Evolutionary conservation across 2,113 vertebrate genomes (phyloP).

Genomic region (Beaufortia kweichowensis): DNA sequence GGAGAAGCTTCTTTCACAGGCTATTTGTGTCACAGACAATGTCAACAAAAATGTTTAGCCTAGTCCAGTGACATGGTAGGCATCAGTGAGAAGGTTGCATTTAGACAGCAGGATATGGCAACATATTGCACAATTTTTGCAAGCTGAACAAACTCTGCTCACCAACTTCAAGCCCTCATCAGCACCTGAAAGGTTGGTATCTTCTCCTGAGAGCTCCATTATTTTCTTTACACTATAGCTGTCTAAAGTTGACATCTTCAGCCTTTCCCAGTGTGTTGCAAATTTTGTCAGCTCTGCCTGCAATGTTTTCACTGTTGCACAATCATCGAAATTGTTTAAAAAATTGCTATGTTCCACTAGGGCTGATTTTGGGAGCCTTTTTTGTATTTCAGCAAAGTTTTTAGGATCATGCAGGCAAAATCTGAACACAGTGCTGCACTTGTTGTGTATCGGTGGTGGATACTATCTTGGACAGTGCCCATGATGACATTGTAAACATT

Average conservation of each 20-base stretch:
- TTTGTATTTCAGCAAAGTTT: neutral
- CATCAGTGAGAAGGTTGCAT: neutral
- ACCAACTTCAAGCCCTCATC: neutral
- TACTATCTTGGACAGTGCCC: neutral
- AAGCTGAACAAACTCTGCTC: slow-evolving; percentile 1
- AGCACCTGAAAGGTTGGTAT: neutral
- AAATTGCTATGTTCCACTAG: neutral
- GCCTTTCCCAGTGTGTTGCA: neutral
- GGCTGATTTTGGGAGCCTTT: neutral
- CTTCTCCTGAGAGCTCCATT: slow-evolving; percentile 20
- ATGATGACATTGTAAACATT: neutral
- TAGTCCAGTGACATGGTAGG: neutral
- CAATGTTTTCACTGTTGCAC: neutral
- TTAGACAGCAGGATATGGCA: neutral
- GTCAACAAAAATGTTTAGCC: neutral
- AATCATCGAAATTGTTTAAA: neutral
- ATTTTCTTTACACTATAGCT: slow-evolving; percentile 17
- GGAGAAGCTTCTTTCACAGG: slow-evolving; percentile 1
- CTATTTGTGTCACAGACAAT: neutral
- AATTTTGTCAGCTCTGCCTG: slow-evolving; percentile 13
- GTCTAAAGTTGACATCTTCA: neutral
- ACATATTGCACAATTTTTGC: neutral
- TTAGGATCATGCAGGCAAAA: neutral
- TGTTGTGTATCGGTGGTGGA: neutral
- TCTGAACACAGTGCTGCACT: neutral